Evolutionary conservation across 2,113 vertebrate genomes (phyloP).

Genomic region (Alces alces): DNA sequence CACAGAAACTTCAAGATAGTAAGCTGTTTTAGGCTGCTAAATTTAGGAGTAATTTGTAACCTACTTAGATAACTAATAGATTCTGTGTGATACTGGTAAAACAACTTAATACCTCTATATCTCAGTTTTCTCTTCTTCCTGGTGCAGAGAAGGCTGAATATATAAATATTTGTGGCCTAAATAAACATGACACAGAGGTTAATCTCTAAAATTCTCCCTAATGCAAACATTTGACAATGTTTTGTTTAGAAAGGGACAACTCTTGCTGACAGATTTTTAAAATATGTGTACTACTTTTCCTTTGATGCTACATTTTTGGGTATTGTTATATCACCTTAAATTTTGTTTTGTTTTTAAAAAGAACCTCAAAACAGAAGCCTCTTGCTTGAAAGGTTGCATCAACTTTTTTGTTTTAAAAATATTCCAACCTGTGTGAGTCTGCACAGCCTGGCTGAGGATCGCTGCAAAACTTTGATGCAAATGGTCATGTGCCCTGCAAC

Average conservation of each 20-base stretch:
- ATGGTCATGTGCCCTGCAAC: neutral
- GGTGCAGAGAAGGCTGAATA: neutral
- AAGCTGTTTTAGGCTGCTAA: neutral
- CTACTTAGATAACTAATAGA: neutral
- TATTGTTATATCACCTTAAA: conserved; percentile 1
- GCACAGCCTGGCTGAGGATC: neutral
- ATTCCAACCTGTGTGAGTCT: neutral
- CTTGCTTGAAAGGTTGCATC: conserved; percentile 4
- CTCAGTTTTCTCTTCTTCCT: neutral
- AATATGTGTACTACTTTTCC: neutral
- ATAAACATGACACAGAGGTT: neutral
- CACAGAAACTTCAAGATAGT: neutral
- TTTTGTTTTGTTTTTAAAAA: neutral
- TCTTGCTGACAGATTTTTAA: neutral
- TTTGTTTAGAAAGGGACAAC: neutral
- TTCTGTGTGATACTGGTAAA: neutral
- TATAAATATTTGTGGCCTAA: neutral
- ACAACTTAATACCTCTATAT: neutral
- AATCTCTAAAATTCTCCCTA: neutral
- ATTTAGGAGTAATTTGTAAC: neutral
- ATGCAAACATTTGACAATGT: neutral
- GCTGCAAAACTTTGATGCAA: neutral
- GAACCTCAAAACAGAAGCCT: neutral
- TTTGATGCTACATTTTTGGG: neutral
- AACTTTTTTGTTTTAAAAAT: neutral